Conservation (phyloP, 1,140 invertebrate species). For the Capitella teleta region DNA sequence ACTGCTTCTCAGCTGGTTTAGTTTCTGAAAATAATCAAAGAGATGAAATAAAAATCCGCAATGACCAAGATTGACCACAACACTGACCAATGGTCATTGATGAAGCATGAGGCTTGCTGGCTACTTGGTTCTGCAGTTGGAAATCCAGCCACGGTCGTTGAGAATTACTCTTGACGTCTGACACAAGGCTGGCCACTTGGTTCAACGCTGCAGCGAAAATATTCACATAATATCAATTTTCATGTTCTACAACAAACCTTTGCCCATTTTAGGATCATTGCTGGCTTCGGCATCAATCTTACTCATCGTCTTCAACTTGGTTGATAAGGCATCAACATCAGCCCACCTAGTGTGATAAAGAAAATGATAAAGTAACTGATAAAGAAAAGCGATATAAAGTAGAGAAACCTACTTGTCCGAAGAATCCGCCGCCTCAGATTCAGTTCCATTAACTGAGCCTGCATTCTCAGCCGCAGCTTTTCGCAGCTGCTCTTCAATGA, state of each 20-base stretch:
- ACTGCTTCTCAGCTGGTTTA: neutral
- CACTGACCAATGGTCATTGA: neutral
- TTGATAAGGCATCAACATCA: neutral
- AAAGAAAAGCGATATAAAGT: neutral
- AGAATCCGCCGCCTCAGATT: neutral
- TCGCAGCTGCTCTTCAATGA: constrained; percentile 97
- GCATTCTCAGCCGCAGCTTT: constrained; percentile 58
- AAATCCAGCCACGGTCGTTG: neutral
- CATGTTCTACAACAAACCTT: too few relatives aligned
- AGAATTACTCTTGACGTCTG: neutral
- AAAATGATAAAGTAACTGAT: neutral
- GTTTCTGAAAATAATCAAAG: too few relatives aligned
- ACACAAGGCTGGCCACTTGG: neutral
- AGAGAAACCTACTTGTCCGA: neutral
- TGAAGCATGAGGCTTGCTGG: neutral
- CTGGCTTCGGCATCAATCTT: neutral
- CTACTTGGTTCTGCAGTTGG: neutral
- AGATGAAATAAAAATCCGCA: too few relatives aligned
- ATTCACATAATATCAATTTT: neutral
- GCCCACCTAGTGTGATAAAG: neutral
- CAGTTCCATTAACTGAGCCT: neutral
- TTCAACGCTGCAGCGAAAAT: neutral
- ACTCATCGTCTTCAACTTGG: neutral
- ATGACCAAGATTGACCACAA: too few relatives aligned
- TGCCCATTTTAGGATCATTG: neutral